These are phyloP conservation scores for Stratiomys singularior DNA, from an alignment of 2,888 invertebrate species.

Conservation along the genomic window DNA sequence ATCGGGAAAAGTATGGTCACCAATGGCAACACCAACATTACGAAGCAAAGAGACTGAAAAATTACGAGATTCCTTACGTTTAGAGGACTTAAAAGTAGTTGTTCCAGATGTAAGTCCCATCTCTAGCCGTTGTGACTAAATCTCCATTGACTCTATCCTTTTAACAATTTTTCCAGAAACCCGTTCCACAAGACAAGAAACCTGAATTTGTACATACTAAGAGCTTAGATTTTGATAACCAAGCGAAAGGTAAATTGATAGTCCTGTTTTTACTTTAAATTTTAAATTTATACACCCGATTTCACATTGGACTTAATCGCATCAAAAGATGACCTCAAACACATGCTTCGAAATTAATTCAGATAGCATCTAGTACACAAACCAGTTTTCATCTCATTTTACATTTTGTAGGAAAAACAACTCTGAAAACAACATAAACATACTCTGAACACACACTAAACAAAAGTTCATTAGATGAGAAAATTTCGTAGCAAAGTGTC, in stretches of 20 bases:
- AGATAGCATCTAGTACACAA: constrained; percentile 4
- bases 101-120: constrained; percentile 56
- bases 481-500: constrained; percentile 1
- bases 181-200: constrained; percentile 56
- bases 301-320: too few relatives aligned
- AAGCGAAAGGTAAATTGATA: constrained; percentile 56
- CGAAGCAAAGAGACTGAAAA: constrained; percentile 58
- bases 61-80: constrained; percentile 58
- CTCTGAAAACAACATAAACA: neutral
- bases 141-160: neutral
- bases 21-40: constrained; percentile 57
- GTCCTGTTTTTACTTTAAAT: too few relatives aligned
- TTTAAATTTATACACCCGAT: neutral
- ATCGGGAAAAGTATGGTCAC: constrained; percentile 58
- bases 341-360: too few relatives aligned
- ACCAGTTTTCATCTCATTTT: constrained; percentile 36
- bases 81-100: constrained; percentile 57
- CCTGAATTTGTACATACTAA: constrained; percentile 59
- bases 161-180: constrained; percentile 53
- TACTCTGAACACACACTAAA: too few relatives aligned
- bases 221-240: constrained; percentile 58
- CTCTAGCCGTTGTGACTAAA: neutral
- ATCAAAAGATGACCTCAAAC: neutral
- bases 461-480: neutral
- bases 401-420: constrained; percentile 24